Evolutionary conservation across 2,113 vertebrate species (phyloP), one percentile per base, ranked within the genome.

Genomic region (Perccottus glenii): DNA sequence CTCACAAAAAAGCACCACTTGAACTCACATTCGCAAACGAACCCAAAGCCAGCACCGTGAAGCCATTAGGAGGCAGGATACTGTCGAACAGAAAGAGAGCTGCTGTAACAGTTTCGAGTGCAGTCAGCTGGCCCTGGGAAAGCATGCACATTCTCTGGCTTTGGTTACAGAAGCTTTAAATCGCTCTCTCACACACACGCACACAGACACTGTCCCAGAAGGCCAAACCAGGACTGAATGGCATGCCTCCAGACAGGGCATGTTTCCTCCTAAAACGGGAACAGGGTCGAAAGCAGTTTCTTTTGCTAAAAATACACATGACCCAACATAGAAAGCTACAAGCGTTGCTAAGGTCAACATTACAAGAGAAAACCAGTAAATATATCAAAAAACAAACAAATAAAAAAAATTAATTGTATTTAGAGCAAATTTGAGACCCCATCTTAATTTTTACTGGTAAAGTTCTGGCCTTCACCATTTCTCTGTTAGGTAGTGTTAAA

Each of bases 121-220:
- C 67, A 87, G 82, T 86, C 87, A 87, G 82, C 84, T 88, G 85
- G 77, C 80, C 73, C 80, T 86, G 82, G 78, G 80, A 88, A 90
- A 85, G 77, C 79, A 84, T 71, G 78, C 63, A 64, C 72, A 57
- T 73, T 84, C 73, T 81, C 68, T 84, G 78, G 80, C 70, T 88
- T 82, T 80, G 68, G 82, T 83, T 85, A 83, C 70, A 80, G 71
- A 60, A 62, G 61, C 49, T 77, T 88, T 85, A 86, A 84, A 74
- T 71, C 70, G 84, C 80, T 67, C 75, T 72, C 32, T 47, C 63
- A 69, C 69, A 72, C 72, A 76, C 27, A 61, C 66, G 60, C 32
- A 52, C 61, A 73, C 72, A 81, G 61, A 75, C 58, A 64, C 45
- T 16, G 33, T 83, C 82, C 55, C 74, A 32, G 6, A 73, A 70